Conservation (phyloP, 2,797 vertebrate genomes). For the Platyrinchus mystaceus region DNA sequence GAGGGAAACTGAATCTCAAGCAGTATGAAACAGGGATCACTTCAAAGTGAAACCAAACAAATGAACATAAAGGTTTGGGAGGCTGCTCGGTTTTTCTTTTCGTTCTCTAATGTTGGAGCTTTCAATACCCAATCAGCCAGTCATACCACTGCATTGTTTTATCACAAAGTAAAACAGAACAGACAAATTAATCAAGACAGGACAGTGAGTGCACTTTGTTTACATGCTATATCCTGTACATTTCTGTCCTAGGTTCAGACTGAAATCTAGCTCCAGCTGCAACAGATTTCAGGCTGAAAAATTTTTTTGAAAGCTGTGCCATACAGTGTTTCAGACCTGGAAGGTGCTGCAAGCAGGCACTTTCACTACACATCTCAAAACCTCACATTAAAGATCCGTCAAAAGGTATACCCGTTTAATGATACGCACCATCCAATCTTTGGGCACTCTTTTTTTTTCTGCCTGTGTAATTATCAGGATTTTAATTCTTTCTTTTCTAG, state of each 20-base stretch:
- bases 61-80: background rate
- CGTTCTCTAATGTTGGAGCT: background rate
- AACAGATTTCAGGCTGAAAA: slow-evolving; percentile 6
- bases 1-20: background rate
- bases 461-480: background rate
- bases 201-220: slow-evolving; percentile 4
- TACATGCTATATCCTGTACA: background rate
- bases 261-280: slow-evolving; percentile 14
- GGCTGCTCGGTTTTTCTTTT: background rate
- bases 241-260: background rate
- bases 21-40: background rate
- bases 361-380: background rate
- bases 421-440: background rate
- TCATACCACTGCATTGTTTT: background rate
- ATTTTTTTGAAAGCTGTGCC: background rate
- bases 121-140: background rate
- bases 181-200: background rate
- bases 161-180: background rate
- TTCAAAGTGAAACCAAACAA: background rate
- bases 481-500: background rate
- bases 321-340: background rate
- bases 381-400: background rate
- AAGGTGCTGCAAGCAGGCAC: background rate
- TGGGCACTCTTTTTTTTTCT: background rate
- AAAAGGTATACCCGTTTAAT: background rate